Evolutionary conservation across 2,797 vertebrate species (phyloP).

Genomic region (Spheniscus humboldti): DNA sequence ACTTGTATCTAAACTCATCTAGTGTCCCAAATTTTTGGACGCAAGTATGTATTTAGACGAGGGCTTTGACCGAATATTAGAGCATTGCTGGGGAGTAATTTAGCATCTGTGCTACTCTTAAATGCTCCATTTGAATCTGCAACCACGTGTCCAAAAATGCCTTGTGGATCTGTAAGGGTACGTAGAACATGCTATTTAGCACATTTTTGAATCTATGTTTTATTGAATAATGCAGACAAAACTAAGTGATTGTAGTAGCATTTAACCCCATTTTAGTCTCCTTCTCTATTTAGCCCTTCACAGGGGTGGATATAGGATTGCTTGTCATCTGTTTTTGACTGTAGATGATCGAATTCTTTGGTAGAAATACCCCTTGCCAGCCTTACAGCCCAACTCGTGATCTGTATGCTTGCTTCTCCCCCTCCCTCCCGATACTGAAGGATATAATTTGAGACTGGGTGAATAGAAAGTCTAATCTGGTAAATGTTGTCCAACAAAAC

Average conservation of each 20-base stretch:
- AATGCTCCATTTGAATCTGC: not conserved
- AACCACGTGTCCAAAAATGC: not conserved
- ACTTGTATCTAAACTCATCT: not conserved
- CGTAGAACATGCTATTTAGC: not conserved
- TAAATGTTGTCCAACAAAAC: not conserved
- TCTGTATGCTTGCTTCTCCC: not conserved
- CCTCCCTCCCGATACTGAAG: fast-evolving
- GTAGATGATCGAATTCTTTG: not conserved
- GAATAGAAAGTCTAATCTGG: not conserved
- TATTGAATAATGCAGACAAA: not conserved
- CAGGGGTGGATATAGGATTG: not conserved
- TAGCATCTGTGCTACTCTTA: not conserved
- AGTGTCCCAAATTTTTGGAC: not conserved
- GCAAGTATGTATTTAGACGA: not conserved
- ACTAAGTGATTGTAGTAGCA: not conserved
- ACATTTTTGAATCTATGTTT: not conserved
- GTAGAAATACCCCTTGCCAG: not conserved
- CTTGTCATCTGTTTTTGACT: not conserved
- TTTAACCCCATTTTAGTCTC: not conserved
- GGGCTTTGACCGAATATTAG: not conserved
- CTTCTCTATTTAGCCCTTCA: not conserved
- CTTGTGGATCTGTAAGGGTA: not conserved
- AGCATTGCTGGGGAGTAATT: not conserved
- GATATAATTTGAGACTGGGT: not conserved
- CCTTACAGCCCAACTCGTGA: not conserved